Evolutionary conservation across 1,140 invertebrate species (phyloP), one percentile per base, ranked within the genome.

Genomic region (Aporrectodea caliginosa): DNA sequence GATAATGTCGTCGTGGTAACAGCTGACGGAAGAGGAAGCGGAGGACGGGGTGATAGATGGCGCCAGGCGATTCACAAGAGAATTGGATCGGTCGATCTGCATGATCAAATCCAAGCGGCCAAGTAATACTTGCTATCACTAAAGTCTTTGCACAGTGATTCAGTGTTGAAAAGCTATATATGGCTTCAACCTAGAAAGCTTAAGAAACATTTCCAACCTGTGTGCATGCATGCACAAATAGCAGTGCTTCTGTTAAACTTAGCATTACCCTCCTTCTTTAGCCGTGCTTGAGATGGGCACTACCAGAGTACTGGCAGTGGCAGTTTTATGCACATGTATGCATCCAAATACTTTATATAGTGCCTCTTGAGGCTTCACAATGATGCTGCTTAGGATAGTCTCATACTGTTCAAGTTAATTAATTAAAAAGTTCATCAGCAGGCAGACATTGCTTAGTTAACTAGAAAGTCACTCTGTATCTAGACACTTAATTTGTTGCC

Each of bases 31-130:
- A 89, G 95, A 70, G 95, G 95, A 1, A 93, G 93, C 0, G 92
- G 93, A 0, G 94, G 93, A 0, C 92, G 95, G 84, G 96, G 95
- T 14, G 93, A 95, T 81, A 91, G 92, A 70, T 90, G 94, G 22
- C 89, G 94, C 58, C 93, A 95, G 83, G 92, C 94, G 83, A 90
- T 97, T 22, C 95, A 95, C 84, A 92, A 93, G 81, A 90, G 92
- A 58, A 89, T 97, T 1, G 95, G 95, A 0, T 92, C 92, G 1
- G 91, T 94, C 0, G 95, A 98, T 88, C 92, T 96, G 1, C 91
- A 93, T n/a, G 96, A 98, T 88, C 94, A 96, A 85, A 88, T 97
- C n/a, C 93, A 94, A 89, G 95, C 96, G 29, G 93, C 93, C 16
- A 93, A 94, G 93, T 94, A 89, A 91, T 58, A 6, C 43, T 22